These are phyloP conservation scores for Triplophysa dalaica DNA, from an alignment of 2,113 vertebrate species.

Conservation along the genomic window DNA sequence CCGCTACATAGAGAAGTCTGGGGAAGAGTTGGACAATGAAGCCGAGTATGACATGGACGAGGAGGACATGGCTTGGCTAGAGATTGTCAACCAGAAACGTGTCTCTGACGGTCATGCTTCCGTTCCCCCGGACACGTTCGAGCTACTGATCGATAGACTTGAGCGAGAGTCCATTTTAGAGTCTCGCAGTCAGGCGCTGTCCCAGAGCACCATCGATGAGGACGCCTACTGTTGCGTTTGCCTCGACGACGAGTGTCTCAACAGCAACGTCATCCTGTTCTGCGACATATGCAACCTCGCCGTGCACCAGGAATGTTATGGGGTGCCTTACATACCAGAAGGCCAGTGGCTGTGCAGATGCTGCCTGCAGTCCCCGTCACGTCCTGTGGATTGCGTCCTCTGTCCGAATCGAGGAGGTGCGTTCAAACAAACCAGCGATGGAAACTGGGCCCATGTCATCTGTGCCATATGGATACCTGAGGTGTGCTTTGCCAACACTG, in stretches of 20 bases:
- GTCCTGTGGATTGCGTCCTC: slow-evolving; percentile 92
- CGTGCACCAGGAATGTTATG: slow-evolving; percentile 97
- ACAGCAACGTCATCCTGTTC: slow-evolving; percentile 97
- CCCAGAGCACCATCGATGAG: slow-evolving; percentile 88
- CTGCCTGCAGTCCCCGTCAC: slow-evolving; percentile 93
- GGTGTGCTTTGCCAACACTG: slow-evolving; percentile 97
- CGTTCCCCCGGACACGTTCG: slow-evolving; percentile 87
- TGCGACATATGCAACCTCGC: slow-evolving; percentile 98
- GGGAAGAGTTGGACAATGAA: slow-evolving; percentile 86
- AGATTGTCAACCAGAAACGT: slow-evolving; percentile 94
- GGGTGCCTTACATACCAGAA: slow-evolving; percentile 94
- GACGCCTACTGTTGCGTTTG: slow-evolving; percentile 97
- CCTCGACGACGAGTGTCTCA: slow-evolving; percentile 96
- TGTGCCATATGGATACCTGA: slow-evolving; percentile 99
- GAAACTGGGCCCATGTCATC: slow-evolving; percentile 95
- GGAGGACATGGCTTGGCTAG: slow-evolving; percentile 94
- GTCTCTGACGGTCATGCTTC: slow-evolving; percentile 83
- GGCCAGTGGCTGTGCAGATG: slow-evolving; percentile 98
- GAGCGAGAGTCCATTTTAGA: slow-evolving; percentile 94
- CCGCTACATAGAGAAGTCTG: slow-evolving; percentile 85
- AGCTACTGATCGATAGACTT: slow-evolving; percentile 89
- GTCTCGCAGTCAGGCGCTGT: slow-evolving; percentile 84
- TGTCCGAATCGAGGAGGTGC: slow-evolving; percentile 96
- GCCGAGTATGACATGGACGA: slow-evolving; percentile 99
- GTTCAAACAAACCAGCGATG: slow-evolving; percentile 97